A percentile compares a stretch with the other conserved stretches of the same genome.
Evolutionary conservation across 2,113 vertebrate species (phyloP).

Genomic region (Parus major): DNA sequence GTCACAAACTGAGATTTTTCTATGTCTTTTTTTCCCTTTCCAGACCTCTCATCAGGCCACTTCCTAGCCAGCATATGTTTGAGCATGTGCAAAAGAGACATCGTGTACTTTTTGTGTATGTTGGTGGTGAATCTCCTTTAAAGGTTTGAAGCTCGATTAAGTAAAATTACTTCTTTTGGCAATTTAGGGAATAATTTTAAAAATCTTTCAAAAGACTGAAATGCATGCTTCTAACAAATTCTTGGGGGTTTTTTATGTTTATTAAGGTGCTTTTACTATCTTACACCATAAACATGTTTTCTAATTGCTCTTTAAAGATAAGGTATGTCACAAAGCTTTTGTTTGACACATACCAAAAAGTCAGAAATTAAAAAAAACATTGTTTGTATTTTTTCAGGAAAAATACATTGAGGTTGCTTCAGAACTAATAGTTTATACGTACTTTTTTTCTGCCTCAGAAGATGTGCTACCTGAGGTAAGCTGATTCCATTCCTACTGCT

Average conservation of each 20-base stretch:
- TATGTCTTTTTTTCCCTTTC: neutral
- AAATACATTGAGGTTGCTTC: conserved; percentile 93
- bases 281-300: neutral
- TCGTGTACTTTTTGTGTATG: conserved; percentile 89
- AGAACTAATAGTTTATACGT: conserved; percentile 95
- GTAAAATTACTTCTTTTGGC: neutral
- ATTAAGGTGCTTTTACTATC: neutral
- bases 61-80: conserved; percentile 95
- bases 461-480: conserved; percentile 91
- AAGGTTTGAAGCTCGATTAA: conserved; percentile 80
- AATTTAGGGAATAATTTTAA: neutral
- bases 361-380: neutral
- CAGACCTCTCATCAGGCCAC: conserved; percentile 90
- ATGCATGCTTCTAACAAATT: neutral
- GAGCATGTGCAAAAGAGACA: conserved; percentile 91
- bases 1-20: neutral
- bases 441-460: conserved; percentile 95
- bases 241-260: rapidly evolving
- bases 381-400: conserved; percentile 81
- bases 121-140: conserved; percentile 92
- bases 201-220: neutral
- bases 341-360: neutral
- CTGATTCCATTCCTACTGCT: neutral
- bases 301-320: neutral
- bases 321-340: neutral